Evolutionary conservation across 2,888 invertebrate species (phyloP).

Genomic region (Congeria kusceri): DNA sequence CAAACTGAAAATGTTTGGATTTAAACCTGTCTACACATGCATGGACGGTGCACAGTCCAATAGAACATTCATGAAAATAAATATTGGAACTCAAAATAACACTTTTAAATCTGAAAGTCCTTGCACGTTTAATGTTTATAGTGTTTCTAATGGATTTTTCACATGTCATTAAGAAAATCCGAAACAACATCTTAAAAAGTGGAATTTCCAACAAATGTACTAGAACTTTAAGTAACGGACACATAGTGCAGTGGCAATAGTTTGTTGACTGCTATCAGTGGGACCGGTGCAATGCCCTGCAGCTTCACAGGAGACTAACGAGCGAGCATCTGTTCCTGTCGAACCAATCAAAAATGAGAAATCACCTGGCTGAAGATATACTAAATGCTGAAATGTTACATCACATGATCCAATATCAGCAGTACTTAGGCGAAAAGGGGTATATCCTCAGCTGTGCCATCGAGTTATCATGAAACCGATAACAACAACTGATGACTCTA

Average conservation of each 20-base stretch:
- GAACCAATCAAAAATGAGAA: too few species aligned
- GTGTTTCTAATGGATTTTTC: conserved; percentile 22
- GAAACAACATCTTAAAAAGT: conserved; percentile 37
- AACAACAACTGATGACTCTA: too few species aligned
- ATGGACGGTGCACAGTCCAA: conserved; percentile 31
- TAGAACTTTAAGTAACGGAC: conserved; percentile 1
- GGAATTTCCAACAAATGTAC: conserved; percentile 9
- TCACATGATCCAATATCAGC: too few species aligned
- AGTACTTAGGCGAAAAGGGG: too few species aligned
- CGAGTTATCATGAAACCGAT: too few species aligned
- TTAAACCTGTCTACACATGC: conserved; percentile 21
- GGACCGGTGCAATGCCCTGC: too few species aligned
- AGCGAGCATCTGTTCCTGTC: too few species aligned
- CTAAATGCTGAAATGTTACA: too few species aligned
- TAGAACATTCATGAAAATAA: conserved; percentile 30
- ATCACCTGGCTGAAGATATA: too few species aligned
- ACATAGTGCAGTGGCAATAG: conserved; percentile 28
- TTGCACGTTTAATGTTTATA: neutral
- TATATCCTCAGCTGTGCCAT: too few species aligned
- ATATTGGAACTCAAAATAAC: neutral
- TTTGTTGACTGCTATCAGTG: conserved; percentile 23
- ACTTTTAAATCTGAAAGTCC: neutral
- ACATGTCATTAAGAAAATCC: too few species aligned
- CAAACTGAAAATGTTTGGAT: conserved; percentile 26
- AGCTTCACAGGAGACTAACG: too few species aligned